Base-by-base conservation (phyloP, 2,113 vertebrate genomes). In the Pogona vitticeps region DNA sequence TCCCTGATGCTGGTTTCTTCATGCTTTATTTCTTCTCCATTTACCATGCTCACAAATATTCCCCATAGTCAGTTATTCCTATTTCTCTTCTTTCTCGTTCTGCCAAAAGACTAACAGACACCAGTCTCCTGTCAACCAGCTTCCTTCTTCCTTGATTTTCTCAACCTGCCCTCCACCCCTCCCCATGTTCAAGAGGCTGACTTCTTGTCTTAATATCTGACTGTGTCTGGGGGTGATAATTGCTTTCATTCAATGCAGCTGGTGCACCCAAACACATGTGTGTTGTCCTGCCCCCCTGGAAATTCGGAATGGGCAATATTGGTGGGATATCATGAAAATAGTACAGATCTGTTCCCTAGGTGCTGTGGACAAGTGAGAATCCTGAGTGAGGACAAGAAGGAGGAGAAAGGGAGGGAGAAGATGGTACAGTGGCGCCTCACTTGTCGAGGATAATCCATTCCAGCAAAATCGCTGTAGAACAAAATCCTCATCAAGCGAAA, bases 31-130 rank as follows among this genome's bases (percentile, higher is more conserved):
- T 84, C 82, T 61, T 18, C 56, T 20, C 70, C 8, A 20, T 72
- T 68, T 75, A 84, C 89, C 90, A 76, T 86, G 81, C 90, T 88
- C 88, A 85, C 89, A 82, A 93, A 81, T 77, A 91, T 92, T 92
- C 90, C 88, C 92, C 38, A 15, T 85, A 89, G 92, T 89, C n/a
- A 0, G 0, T 65, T 9, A 80, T 95, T 94, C 90, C 92, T 95
- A 94, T 91, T 92, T 94, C 90, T 94, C 90, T 91, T 1, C 81
- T 79, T 88, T 82, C 4, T 0, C 72, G 86, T 89, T 91, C 89
- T 86, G 91, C 92, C 91, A 92, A 93, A 94, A 95, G 94, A 94
- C 92, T 95, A 94, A 94, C 94, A 92, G 94, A 94, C 90, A 93
- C 88, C 93, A 94, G 91, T 92, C 94, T 92, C 85, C 58, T 90